Evolutionary conservation across 2,797 vertebrate genomes (phyloP), one percentile per base, ranked within the genome.

Genomic region (Botia kubotai): DNA sequence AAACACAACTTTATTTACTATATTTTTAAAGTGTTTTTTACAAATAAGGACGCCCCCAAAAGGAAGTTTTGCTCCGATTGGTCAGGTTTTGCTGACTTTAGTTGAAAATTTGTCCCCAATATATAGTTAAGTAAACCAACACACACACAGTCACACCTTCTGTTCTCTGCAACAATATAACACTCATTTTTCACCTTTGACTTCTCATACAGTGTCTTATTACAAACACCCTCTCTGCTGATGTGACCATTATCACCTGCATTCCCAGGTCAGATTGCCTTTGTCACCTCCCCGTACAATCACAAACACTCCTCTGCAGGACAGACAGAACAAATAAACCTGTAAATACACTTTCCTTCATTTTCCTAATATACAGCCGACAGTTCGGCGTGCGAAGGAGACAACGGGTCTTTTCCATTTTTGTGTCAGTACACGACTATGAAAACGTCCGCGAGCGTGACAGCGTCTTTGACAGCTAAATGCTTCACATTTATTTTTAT

Each of bases 151-250:
- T 50, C 48, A 17, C 48, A 53, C 75, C 77, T 33, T 80, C 83
- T 82, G 84, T 84, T 85, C 83, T 82, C 88, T 82, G 65, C 75
- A 84, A 86, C 91, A 89, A 93, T 93, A 93, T 92, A 90, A 87
- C 91, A 92, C 87, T 92, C 88, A 90, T 93, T 93, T 91, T 92
- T 93, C 90, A 91, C 91, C 92, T 93, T 92, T 92, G 92, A 92
- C 92, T 92, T 82, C 84, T 88, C 91, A 87, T 91, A 86, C 87
- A 86, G 91, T 86, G 89, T 91, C 88, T 89, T 90, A 92, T 93
- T 93, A 92, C 87, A 90, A 91, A 91, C 88, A 90, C 88, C 83
- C 81, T 70, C 81, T 89, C 87, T 85, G 84, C 90, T 91, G 88
- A 89, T 89, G 87, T 89, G 87, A 89, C 89, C 87, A 92, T 94